A percentile compares a stretch with the other conserved stretches of the same genome.
phyloP scores from a whole-genome alignment of 1,140 invertebrate species.

The Andrena cerasifolii region DNA sequence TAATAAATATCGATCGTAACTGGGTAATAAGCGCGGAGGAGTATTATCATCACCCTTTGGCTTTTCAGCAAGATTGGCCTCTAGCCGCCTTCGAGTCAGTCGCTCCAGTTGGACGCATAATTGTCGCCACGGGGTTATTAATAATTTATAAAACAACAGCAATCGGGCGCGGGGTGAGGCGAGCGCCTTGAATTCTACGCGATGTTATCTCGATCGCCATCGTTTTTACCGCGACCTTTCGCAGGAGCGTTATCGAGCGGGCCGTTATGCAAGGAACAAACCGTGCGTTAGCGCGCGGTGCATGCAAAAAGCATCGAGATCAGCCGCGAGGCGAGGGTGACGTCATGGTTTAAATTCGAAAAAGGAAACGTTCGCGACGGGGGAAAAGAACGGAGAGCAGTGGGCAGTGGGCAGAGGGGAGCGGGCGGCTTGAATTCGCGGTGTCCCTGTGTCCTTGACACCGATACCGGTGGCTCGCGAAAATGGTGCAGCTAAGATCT shows the following conservation, averaged over 20 bases:
- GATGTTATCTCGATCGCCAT: background rate
- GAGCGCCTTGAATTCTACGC: background rate
- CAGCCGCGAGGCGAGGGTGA: constrained; percentile 53
- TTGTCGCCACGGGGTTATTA: background rate
- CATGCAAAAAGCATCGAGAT: constrained; percentile 44
- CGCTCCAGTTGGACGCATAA: too few relatives aligned
- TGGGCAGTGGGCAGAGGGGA: background rate
- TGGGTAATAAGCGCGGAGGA: background rate
- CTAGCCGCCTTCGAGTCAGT: too few relatives aligned
- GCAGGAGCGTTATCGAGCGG: constrained; percentile 17
- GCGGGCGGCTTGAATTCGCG: constrained; percentile 20
- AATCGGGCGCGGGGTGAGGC: background rate
- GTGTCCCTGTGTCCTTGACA: constrained; percentile 65
- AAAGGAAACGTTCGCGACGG: constrained; percentile 56
- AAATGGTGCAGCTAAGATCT: constrained; percentile 47
- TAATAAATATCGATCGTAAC: constrained; percentile 18
- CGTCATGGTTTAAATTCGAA: constrained; percentile 63
- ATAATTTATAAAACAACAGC: constrained; percentile 10
- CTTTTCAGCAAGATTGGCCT: too few relatives aligned
- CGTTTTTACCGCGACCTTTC: constrained; percentile 14
- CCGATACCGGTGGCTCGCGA: constrained; percentile 41
- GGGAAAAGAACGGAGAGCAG: constrained; percentile 19
- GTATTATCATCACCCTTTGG: too few relatives aligned
- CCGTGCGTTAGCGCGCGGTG: background rate
- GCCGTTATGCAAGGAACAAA: constrained; percentile 26